A percentile compares a stretch with the other conserved stretches of the same genome.
phyloP scores from a whole-genome alignment of 2,888 invertebrate genomes.

The Cylloceria caligata region DNA sequence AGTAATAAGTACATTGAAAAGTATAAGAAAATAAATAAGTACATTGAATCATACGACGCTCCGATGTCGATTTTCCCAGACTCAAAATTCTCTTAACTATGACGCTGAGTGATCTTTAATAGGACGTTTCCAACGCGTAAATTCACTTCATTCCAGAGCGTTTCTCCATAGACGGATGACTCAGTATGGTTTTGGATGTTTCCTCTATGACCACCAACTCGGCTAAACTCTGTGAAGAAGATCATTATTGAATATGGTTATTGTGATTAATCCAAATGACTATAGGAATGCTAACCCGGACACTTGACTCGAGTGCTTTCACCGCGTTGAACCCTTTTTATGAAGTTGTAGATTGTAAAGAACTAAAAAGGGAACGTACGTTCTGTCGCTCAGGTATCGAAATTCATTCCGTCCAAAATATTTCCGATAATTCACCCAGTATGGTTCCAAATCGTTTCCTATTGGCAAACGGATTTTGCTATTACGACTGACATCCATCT shows the following conservation, averaged over 20 bases:
- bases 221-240: not conserved
- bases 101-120: constrained; percentile 69
- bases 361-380: not conserved
- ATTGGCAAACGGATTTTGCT: too few relatives aligned
- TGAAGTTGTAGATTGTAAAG: not conserved
- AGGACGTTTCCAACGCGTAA: constrained; percentile 57
- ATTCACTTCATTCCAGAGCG: not conserved
- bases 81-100: constrained; percentile 26
- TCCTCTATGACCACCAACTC: not conserved
- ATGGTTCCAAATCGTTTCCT: too few relatives aligned
- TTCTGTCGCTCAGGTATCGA: not conserved
- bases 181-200: not conserved
- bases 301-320: not conserved
- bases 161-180: not conserved
- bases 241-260: not conserved
- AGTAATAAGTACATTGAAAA: too few relatives aligned
- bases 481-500: too few relatives aligned
- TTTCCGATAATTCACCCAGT: too few relatives aligned
- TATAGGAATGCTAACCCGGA: not conserved
- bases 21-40: too few relatives aligned
- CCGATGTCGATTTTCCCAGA: constrained; percentile 43
- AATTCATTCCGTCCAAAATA: not conserved
- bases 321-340: not conserved
- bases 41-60: too few relatives aligned
- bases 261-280: constrained; percentile 12